A percentile compares a stretch with the other conserved stretches of the same genome.
Evolutionary conservation across 2,888 invertebrate species (phyloP).

Genomic region (Melieria crassipennis): DNA sequence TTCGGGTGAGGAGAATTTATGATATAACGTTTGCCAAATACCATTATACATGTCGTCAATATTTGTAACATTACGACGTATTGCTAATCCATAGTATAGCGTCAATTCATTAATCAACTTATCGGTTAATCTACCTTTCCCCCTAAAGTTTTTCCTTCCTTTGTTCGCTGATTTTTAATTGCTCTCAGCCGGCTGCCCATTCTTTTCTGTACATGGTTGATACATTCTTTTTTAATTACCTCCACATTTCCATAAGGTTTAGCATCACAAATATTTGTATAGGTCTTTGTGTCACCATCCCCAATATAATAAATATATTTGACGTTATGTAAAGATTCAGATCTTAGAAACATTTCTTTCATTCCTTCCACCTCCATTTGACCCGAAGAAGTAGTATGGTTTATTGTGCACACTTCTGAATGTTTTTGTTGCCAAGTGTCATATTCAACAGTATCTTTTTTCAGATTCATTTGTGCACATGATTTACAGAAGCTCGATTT

Average conservation of each 20-base stretch:
- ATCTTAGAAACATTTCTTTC: conserved; percentile 20
- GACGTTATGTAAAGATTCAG: conserved; percentile 8
- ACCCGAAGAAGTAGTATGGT: conserved; percentile 26
- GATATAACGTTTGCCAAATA: conserved; percentile 9
- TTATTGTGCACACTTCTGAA: conserved; percentile 5
- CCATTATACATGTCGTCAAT: conserved; percentile 9
- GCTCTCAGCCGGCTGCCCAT: conserved; percentile 9
- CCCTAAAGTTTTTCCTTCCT: background rate
- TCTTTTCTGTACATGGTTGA: conserved; percentile 19
- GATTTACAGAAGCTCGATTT: conserved; percentile 14
- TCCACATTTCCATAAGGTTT: background rate
- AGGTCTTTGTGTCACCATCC: conserved; percentile 18
- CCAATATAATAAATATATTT: conserved; percentile 25
- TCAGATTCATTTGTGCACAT: background rate
- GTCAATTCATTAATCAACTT: conserved; percentile 16
- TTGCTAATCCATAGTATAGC: conserved; percentile 20
- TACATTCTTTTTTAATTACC: background rate
- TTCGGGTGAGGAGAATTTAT: background rate
- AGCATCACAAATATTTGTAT: background rate
- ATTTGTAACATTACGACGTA: background rate
- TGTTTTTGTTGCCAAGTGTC: background rate
- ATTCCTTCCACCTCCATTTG: conserved; percentile 29
- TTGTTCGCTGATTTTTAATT: background rate
- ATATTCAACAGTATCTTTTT: conserved; percentile 6
- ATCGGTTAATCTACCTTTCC: conserved; percentile 16